Conservation (phyloP, 1,140 invertebrate species). For the Lucilia cuprina region DNA sequence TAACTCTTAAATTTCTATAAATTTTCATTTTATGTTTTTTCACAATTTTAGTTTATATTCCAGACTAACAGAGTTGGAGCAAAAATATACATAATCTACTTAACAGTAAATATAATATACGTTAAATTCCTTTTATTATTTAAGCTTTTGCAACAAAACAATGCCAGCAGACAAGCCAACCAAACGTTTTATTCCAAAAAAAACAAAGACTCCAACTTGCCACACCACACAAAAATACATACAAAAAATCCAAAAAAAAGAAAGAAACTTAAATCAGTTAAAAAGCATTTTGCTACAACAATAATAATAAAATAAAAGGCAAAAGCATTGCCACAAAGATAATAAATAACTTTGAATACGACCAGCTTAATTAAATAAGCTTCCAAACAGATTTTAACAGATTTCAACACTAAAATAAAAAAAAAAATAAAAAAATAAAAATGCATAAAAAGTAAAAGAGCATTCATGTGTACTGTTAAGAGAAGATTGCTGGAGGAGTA, state of each 20-base stretch:
- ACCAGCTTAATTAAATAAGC: slow-evolving; percentile 35
- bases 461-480: background rate
- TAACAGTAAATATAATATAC: slow-evolving; percentile 29
- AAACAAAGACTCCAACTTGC: background rate
- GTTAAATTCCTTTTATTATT: slow-evolving; percentile 27
- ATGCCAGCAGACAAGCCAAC: background rate
- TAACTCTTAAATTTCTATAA: too few species aligned
- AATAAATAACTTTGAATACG: slow-evolving; percentile 34
- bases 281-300: background rate
- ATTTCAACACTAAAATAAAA: slow-evolving; percentile 25
- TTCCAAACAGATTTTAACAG: slow-evolving; percentile 33
- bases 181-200: background rate
- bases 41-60: too few species aligned
- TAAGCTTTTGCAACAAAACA: background rate
- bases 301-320: background rate
- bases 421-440: background rate
- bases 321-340: slow-evolving; percentile 27
- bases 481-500: background rate
- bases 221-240: background rate
- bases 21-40: too few species aligned
- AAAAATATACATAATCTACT: slow-evolving; percentile 24
- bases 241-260: background rate
- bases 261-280: background rate
- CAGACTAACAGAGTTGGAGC: background rate
- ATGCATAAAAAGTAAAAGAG: too few species aligned